Percentiles rank a stretch among this genome's conserved stretches.
These are phyloP conservation scores for Automeris io DNA, from an alignment of 2,888 invertebrate species.

Conservation along the genomic window DNA sequence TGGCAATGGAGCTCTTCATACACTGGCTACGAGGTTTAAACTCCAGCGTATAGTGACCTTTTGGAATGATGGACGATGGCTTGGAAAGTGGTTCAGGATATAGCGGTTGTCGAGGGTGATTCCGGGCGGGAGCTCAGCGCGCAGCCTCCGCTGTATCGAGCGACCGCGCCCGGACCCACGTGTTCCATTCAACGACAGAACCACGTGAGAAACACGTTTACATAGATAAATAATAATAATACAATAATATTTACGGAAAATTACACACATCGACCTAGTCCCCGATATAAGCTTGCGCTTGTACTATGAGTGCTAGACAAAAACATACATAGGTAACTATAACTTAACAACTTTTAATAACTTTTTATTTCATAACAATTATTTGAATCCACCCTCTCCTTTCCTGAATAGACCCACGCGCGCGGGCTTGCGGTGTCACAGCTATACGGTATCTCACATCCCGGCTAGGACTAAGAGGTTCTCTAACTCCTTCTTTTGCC, in stretches of 20 bases:
- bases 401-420: too few relatives aligned
- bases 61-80: constrained; percentile 18
- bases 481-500: too few relatives aligned
- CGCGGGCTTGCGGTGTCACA: too few relatives aligned
- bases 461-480: too few relatives aligned
- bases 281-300: too few relatives aligned
- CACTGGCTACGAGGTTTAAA: constrained; percentile 31
- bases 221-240: too few relatives aligned
- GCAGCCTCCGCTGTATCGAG: constrained; percentile 64
- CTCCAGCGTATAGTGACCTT: constrained; percentile 33
- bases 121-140: constrained; percentile 47
- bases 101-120: constrained; percentile 15
- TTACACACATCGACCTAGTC: too few relatives aligned
- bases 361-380: too few relatives aligned
- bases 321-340: background rate
- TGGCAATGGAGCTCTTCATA: constrained; percentile 34
- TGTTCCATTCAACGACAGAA: constrained; percentile 50
- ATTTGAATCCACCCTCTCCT: too few relatives aligned
- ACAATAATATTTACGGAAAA: too few relatives aligned
- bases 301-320: too few relatives aligned
- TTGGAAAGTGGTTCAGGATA: constrained; percentile 1
- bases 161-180: constrained; percentile 56
- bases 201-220: constrained; percentile 23
- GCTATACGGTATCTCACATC: too few relatives aligned
- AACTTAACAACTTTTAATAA: background rate